phyloP scores from a whole-genome alignment of 2,797 vertebrate genomes.

The Hoplostethus mediterraneus region DNA sequence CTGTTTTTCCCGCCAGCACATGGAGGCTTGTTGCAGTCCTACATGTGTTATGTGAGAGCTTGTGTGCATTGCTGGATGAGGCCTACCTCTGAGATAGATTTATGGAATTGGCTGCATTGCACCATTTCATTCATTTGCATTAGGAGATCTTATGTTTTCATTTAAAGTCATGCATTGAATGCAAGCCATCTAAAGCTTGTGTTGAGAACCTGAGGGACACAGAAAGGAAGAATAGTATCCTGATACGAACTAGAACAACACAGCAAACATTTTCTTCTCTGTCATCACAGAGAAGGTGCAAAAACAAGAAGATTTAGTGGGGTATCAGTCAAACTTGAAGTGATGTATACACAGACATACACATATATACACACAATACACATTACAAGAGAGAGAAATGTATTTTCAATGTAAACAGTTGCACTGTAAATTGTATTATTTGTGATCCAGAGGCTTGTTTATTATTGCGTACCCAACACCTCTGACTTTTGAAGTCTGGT shows the following conservation, averaged over 20 bases:
- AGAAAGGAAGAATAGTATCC: slow-evolving; percentile 4
- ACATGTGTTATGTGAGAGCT: slow-evolving; percentile 35
- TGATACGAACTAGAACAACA: slow-evolving; percentile 9
- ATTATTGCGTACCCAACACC: slow-evolving; percentile 27
- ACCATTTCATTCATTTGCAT: slow-evolving; percentile 58
- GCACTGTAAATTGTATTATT: not conserved
- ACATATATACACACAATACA: not conserved
- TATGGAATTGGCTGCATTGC: slow-evolving; percentile 44
- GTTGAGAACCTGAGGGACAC: slow-evolving; percentile 3
- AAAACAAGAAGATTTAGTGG: slow-evolving; percentile 31
- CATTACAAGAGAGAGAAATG: not conserved
- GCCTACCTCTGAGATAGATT: slow-evolving; percentile 53
- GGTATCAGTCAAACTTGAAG: slow-evolving; percentile 46
- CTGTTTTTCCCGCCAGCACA: slow-evolving; percentile 45
- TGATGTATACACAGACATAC: not conserved
- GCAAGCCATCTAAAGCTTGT: slow-evolving; percentile 17
- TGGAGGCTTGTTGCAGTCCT: slow-evolving; percentile 18
- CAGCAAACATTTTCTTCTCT: slow-evolving; percentile 17
- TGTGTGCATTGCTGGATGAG: slow-evolving; percentile 40
- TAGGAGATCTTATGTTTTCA: slow-evolving; percentile 37
- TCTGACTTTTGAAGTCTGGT: slow-evolving; percentile 16
- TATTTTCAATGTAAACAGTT: slow-evolving; percentile 1
- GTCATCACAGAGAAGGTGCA: slow-evolving; percentile 21
- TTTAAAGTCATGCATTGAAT: slow-evolving; percentile 30
- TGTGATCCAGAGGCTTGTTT: slow-evolving; percentile 18